These are phyloP conservation scores for Eupsilia transversa DNA, from an alignment of 2,888 invertebrate species.

Conservation along the genomic window DNA sequence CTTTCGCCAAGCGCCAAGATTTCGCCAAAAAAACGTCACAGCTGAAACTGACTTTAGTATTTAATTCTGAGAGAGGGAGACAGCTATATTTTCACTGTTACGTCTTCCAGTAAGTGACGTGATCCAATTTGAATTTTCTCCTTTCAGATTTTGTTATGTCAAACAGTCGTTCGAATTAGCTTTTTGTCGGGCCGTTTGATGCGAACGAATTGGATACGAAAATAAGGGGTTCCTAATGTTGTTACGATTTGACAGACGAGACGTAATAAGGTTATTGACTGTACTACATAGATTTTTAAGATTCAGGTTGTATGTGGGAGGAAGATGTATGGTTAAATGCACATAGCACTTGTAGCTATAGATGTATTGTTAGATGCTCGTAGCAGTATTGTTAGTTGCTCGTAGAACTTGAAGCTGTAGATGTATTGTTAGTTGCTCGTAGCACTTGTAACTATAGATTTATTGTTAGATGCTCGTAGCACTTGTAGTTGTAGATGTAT, in stretches of 20 bases:
- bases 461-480: neutral
- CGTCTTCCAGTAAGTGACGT: constrained; percentile 75
- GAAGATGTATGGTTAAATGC: constrained; percentile 15
- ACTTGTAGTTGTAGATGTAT: too few relatives aligned
- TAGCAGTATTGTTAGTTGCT: too few relatives aligned
- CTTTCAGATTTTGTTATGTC: constrained; percentile 86
- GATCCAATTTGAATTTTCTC: constrained; percentile 86
- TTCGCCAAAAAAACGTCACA: constrained; percentile 51
- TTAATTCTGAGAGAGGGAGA: constrained; percentile 69
- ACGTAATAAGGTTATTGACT: constrained; percentile 59
- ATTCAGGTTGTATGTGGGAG: constrained; percentile 7
- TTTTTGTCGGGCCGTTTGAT: constrained; percentile 69
- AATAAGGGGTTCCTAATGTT: constrained; percentile 65
- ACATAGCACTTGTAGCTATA: too few relatives aligned
- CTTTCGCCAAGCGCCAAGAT: constrained; percentile 64
- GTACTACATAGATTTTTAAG: constrained; percentile 56
- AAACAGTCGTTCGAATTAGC: constrained; percentile 80
- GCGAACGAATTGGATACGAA: constrained; percentile 67
- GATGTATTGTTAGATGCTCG: too few relatives aligned
- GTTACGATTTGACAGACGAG: constrained; percentile 64
- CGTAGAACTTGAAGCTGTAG: too few relatives aligned
- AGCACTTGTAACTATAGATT: too few relatives aligned
- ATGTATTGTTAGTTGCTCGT: neutral
- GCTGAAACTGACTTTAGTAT: constrained; percentile 53
- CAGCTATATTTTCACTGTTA: constrained; percentile 66